These are phyloP conservation scores for Melanostoma scalare DNA, from an alignment of 2,888 invertebrate genomes.

Conservation along the genomic window DNA sequence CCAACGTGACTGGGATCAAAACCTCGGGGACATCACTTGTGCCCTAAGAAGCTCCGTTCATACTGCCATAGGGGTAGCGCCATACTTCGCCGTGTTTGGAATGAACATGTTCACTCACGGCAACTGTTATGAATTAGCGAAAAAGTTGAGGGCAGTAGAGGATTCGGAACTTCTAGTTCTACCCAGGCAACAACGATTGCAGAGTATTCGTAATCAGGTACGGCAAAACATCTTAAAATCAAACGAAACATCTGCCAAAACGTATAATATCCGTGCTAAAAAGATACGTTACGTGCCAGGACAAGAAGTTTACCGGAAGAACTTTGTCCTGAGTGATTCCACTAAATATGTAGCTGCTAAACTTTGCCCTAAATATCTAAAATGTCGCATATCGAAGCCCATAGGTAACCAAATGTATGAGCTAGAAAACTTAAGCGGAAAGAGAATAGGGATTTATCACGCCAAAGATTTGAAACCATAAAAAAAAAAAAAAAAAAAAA, in stretches of 20 bases:
- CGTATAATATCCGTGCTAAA: not conserved
- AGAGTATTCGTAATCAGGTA: not conserved
- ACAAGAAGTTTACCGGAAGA: not conserved
- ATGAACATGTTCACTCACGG: slow-evolving; percentile 40
- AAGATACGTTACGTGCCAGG: not conserved
- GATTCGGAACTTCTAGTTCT: slow-evolving; percentile 8
- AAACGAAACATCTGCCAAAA: slow-evolving; percentile 32
- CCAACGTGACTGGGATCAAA: slow-evolving; percentile 61
- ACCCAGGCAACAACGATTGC: not conserved
- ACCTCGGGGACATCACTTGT: slow-evolving; percentile 47
- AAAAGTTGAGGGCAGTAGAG: not conserved
- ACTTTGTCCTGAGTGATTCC: not conserved
- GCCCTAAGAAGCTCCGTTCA: slow-evolving; percentile 44
- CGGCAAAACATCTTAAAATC: slow-evolving; percentile 6
- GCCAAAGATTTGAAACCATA: no score
- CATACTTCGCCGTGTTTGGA: slow-evolving; percentile 49
- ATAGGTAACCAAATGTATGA: not conserved
- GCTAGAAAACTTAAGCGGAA: no score
- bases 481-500: no score
- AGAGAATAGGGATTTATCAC: no score
- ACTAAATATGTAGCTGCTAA: not conserved
- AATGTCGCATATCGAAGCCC: slow-evolving; percentile 7
- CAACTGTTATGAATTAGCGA: not conserved
- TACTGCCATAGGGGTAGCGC: slow-evolving; percentile 38
- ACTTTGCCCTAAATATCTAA: slow-evolving; percentile 4